phyloP scores from a whole-genome alignment of 2,113 vertebrate genomes.

The Archilochus colubris region DNA sequence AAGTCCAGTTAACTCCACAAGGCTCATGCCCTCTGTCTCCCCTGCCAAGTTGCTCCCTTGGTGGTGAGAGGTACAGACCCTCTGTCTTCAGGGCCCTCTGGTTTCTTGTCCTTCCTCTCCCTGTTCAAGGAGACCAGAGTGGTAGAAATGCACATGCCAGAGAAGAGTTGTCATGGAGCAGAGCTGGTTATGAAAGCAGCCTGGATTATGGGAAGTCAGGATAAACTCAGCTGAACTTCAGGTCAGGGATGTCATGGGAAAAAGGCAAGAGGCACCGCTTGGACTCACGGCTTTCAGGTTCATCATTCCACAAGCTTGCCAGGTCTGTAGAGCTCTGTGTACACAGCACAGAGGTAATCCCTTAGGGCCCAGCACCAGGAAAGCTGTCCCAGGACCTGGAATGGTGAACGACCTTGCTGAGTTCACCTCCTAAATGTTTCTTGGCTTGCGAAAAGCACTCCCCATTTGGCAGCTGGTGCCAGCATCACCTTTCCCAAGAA shows the following conservation, averaged over 20 bases:
- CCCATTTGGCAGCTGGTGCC: neutral
- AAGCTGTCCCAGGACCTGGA: neutral
- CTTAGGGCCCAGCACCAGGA: neutral
- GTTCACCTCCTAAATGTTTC: neutral
- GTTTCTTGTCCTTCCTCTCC: neutral
- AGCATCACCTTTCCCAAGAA: neutral
- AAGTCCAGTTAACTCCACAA: neutral
- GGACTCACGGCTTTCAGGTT: neutral
- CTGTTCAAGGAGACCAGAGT: neutral
- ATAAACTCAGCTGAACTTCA: slow-evolving; percentile 7
- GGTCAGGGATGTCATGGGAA: neutral
- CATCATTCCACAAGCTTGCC: neutral
- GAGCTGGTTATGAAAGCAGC: neutral
- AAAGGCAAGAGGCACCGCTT: neutral
- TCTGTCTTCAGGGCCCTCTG: neutral
- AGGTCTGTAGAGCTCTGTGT: neutral
- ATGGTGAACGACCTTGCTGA: neutral
- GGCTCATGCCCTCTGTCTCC: neutral
- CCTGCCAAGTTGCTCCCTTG: neutral
- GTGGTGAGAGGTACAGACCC: neutral
- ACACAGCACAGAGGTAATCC: neutral
- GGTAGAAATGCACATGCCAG: neutral
- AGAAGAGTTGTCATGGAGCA: neutral
- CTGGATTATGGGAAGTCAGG: neutral
- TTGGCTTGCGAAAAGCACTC: neutral